Evolutionary conservation across 2,113 vertebrate species (phyloP).

Genomic region (Platycercus adscitus): DNA sequence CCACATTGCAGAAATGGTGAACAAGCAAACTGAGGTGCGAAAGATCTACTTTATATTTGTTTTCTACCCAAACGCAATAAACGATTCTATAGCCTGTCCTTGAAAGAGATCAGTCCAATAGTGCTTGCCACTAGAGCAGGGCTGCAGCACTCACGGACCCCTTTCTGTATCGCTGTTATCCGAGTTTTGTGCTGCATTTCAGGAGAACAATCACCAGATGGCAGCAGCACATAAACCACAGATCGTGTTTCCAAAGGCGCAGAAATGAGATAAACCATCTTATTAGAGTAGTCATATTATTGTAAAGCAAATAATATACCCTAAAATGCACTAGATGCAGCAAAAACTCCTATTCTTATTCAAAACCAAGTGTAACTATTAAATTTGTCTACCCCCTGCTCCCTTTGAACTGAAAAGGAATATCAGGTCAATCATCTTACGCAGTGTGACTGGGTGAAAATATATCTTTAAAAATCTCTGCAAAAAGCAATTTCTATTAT

Average conservation of each 20-base stretch:
- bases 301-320: background rate
- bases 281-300: background rate
- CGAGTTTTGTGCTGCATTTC: background rate
- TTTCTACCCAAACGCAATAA: background rate
- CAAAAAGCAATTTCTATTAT: background rate
- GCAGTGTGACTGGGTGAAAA: background rate
- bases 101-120: background rate
- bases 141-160: no score
- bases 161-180: fast-evolving
- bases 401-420: background rate
- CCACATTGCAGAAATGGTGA: background rate
- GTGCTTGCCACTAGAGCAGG: background rate
- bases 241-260: background rate
- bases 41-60: background rate
- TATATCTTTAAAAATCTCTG: background rate
- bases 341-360: background rate
- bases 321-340: background rate
- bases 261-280: background rate
- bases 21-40: background rate
- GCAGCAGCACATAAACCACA: slow-evolving; percentile 70
- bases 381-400: background rate
- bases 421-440: background rate
- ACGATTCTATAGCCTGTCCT: background rate
- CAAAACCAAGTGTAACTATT: background rate
- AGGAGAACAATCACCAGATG: slow-evolving; percentile 56